Evolutionary conservation across 2,888 invertebrate species (phyloP), one percentile per base, ranked within the genome.

Genomic region (Scaptomyza parva): DNA sequence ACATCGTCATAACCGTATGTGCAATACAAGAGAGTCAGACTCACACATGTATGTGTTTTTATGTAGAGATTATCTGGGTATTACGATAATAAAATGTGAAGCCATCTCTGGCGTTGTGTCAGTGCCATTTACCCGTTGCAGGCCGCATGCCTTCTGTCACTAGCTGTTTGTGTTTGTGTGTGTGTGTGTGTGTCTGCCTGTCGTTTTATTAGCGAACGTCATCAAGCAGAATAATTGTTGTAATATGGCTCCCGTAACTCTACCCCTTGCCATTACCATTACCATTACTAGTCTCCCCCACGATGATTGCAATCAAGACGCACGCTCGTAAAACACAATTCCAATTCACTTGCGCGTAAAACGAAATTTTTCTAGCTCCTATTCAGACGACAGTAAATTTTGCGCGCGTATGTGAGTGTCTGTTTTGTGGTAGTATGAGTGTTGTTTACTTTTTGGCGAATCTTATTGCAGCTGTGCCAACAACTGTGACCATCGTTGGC

Each of bases 191-290:
- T 52, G 54, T 52, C 40, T 60, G 61, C 44, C 48, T 66, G 74
- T 71, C 80, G 76, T 68, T 82, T 84, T 85, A 89, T 88, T 88
- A 89, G 84, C 78, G 83, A 79, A 88, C 88, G 88, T 86, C 89
- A 88, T 84, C 88, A 87, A 89, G 89, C 89, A 88, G 88, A 89
- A 89, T 89, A 89, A 89, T 89, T 89, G 85, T 82, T 75, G 83
- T 82, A 83, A 68, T 78, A 61, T 60, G 70, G 59, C 55, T 61
- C 44, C 65, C 67, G 52, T 39, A 57, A 45, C 53, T 35, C 41
- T 26, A 18, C 35, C 52, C 57, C 70, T 28, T 43, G 17, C 41
- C 52, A 40, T 51, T 47, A 58, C 47, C 58, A 55, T 72, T 62
- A 59, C 73, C 26, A 39, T 45, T 62, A 59, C 73, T 22, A 39